Evolutionary conservation across 2,888 invertebrate genomes (phyloP).

Genomic region (Nemurella pictetii): DNA sequence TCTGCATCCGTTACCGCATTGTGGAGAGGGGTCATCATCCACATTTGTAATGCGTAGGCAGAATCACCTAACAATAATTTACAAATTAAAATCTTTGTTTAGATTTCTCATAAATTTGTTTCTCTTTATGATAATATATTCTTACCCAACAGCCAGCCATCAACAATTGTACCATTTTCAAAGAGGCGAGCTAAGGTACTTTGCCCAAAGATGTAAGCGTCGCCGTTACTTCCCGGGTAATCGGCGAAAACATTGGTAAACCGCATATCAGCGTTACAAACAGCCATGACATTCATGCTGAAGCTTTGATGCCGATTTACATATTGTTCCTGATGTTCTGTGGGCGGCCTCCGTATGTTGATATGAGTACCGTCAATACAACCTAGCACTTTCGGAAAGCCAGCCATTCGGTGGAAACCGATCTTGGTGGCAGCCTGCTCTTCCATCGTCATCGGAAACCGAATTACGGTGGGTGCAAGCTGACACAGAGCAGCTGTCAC

Average conservation of each 20-base stretch:
- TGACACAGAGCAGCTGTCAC: neutral
- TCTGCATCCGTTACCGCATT: too few relatives aligned
- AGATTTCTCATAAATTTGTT: neutral
- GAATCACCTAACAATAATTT: too few relatives aligned
- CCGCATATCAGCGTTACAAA: neutral
- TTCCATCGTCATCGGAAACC: neutral
- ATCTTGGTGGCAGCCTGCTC: neutral
- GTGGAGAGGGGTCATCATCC: too few relatives aligned
- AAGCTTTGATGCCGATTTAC: neutral
- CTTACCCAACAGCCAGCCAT: neutral
- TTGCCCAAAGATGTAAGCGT: neutral
- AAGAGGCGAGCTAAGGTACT: neutral
- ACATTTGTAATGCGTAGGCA: too few relatives aligned
- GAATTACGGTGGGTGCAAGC: neutral
- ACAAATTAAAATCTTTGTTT: too few relatives aligned
- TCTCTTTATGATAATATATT: neutral
- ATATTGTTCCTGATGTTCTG: neutral
- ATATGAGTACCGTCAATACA: neutral
- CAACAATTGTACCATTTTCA: neutral
- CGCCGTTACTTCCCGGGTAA: neutral
- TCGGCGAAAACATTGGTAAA: neutral
- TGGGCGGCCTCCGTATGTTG: neutral
- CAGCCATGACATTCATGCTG: neutral
- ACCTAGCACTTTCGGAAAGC: neutral
- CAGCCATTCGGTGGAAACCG: neutral